Percentiles rank a stretch among this genome's conserved stretches.
Evolutionary conservation across 2,888 invertebrate genomes (phyloP).

Genomic region (Lasioglossum oenotherae): DNA sequence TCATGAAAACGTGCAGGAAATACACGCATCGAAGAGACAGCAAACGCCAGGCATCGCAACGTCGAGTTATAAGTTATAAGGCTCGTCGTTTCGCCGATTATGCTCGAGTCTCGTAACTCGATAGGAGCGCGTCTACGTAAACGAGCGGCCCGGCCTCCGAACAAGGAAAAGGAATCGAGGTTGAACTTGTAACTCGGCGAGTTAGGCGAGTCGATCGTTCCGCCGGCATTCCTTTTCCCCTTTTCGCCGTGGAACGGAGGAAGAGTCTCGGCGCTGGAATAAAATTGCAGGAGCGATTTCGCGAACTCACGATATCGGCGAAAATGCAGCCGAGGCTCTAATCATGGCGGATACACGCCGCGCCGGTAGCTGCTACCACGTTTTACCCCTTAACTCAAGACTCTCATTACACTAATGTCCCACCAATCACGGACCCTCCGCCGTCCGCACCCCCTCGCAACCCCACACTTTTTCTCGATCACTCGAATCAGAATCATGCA

Average conservation of each 20-base stretch:
- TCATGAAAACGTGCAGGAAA: neutral
- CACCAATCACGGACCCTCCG: conserved; percentile 76
- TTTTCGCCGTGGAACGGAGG: conserved; percentile 38
- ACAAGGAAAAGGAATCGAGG: conserved; percentile 7
- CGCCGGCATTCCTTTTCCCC: conserved; percentile 45
- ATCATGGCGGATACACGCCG: conserved; percentile 74
- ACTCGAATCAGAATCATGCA: conserved; percentile 77
- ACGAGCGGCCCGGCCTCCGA: neutral
- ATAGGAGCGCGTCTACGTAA: conserved; percentile 6
- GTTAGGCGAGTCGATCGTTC: conserved; percentile 30
- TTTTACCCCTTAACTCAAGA: conserved; percentile 80
- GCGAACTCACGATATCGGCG: conserved; percentile 75
- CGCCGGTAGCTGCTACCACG: conserved; percentile 79
- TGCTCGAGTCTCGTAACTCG: conserved; percentile 4
- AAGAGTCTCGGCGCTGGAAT: conserved; percentile 67
- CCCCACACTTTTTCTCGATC: conserved; percentile 70
- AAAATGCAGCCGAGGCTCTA: conserved; percentile 76
- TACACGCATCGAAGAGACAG: conserved; percentile 9
- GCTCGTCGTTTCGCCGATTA: conserved; percentile 38
- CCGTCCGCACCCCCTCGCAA: conserved; percentile 65
- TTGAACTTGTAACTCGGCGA: conserved; percentile 31
- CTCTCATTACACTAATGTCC: conserved; percentile 82
- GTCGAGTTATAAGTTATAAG: conserved; percentile 57
- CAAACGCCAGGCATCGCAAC: conserved; percentile 37
- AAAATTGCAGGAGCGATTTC: conserved; percentile 76